Evolutionary conservation across 2,888 invertebrate species (phyloP), one percentile per base, ranked within the genome.

Genomic region (Cetonia aurata): DNA sequence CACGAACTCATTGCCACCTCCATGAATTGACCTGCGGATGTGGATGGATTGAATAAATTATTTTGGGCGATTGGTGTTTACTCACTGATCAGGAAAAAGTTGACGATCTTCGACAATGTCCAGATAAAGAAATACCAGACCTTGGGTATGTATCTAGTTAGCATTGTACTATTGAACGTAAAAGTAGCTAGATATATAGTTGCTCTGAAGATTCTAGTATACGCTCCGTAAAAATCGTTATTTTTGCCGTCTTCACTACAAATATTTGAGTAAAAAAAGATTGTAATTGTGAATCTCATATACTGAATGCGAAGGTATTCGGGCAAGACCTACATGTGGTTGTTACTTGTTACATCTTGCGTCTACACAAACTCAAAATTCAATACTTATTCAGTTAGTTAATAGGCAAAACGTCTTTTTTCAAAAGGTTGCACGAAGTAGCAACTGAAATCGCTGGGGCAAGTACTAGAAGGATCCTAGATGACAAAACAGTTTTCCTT

Each of bases 91-190:
- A 77, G 75, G 68, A 75, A 77, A 44, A 78, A 76, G 41, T 75
- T 73, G 46, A 79, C 74, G 15, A 76, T 62, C 73, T 75, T 78
- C 6, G 79, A 77, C 13, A 77, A 74, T 37, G 75, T 74, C 79
- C 80, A 75, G 71, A 83, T 82, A 77, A 71, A 59, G 71, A 77
- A 77, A 44, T 79, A 73, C 1, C 77, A 25, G 13, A 77, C 25
- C 50, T 78, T 77, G 71, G 76, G 75, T 8, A 67, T 60, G 68
- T 79, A 25, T 10, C 12, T 8, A 6, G 9, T 1, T 10, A 67
- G 33, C 8, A 17, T 6, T 13, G 0, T 19, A 17, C 52, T 52
- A 10, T 9, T 41, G 17, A 15, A 67, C 15, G 17, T 37, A 42
- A 67, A 67, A 13, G 66, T 67, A 6, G 53, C 66, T 6, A 67